Conservation (phyloP, 2,113 vertebrate genomes). For the Drymodes brunneopygia region DNA sequence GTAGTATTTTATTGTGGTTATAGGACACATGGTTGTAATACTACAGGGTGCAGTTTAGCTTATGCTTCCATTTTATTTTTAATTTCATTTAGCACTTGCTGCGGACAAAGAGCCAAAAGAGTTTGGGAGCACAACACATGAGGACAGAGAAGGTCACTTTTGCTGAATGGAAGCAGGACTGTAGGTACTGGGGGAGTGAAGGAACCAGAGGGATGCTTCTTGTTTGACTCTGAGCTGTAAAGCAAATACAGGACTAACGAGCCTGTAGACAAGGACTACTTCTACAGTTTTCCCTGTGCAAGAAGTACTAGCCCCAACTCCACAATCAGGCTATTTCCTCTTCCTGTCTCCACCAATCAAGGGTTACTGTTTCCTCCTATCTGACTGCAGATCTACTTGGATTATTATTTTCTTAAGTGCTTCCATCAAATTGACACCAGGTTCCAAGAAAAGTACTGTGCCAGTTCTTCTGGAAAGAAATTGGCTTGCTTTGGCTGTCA, state of each 20-base stretch:
- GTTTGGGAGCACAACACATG: fast-evolving
- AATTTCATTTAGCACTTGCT: constrained; percentile 26
- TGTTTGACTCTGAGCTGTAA: neutral
- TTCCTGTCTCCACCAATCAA: neutral
- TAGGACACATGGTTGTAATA: constrained; percentile 51
- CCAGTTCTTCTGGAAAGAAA: neutral
- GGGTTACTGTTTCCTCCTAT: neutral
- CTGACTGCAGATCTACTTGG: neutral
- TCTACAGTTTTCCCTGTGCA: neutral
- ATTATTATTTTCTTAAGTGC: neutral
- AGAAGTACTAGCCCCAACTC: neutral
- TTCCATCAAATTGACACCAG: neutral
- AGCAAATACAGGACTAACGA: neutral
- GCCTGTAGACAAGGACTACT: neutral
- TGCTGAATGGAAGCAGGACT: neutral
- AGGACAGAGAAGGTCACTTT: neutral
- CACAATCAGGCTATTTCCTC: neutral
- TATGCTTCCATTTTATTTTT: constrained; percentile 52
- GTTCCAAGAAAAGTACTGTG: neutral
- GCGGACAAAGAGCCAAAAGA: neutral
- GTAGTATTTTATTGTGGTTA: constrained; percentile 63
- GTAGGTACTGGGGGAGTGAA: neutral
- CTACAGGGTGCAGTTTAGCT: constrained; percentile 57
- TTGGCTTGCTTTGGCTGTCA: neutral
- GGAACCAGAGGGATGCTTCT: neutral